A percentile compares a stretch with the other conserved stretches of the same genome.
These are phyloP conservation scores for Vanessa cardui DNA, from an alignment of 2,888 invertebrate genomes.

Conservation along the genomic window DNA sequence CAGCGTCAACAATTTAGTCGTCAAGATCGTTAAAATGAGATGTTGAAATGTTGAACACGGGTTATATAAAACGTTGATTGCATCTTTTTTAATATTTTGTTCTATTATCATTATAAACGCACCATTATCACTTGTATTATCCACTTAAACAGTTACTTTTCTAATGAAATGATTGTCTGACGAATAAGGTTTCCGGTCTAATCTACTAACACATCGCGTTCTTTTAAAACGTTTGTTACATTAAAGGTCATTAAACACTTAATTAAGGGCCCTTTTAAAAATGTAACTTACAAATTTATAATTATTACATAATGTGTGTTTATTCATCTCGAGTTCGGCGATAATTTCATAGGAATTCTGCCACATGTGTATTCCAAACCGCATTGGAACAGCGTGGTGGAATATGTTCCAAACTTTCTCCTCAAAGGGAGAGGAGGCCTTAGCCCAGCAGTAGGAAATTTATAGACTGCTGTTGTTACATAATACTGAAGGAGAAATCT, in stretches of 20 bases:
- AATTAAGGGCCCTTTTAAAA: no score
- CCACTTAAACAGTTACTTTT: constrained; percentile 18
- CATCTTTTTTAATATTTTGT: constrained; percentile 24
- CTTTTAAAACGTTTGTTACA: neutral
- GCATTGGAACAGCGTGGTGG: no score
- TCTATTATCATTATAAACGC: constrained; percentile 26
- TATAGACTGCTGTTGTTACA: no score
- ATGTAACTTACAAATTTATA: no score
- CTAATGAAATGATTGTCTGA: neutral
- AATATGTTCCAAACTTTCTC: no score
- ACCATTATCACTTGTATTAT: constrained; percentile 32
- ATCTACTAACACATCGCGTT: neutral
- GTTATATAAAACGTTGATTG: constrained; percentile 42
- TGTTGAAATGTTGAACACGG: constrained; percentile 53
- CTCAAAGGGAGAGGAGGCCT: no score
- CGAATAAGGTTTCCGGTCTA: neutral
- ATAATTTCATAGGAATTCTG: no score
- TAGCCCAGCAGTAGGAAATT: no score
- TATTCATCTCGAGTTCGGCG: no score
- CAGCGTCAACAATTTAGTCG: constrained; percentile 67
- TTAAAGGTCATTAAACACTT: neutral
- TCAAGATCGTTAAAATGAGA: constrained; percentile 59
- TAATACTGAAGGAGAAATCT: neutral
- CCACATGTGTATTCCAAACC: no score
- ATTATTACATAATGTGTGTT: neutral